Percentiles rank a stretch among this genome's conserved stretches.
Conservation (phyloP, 2,797 vertebrate species). For the Enteromius argenteus region DNA sequence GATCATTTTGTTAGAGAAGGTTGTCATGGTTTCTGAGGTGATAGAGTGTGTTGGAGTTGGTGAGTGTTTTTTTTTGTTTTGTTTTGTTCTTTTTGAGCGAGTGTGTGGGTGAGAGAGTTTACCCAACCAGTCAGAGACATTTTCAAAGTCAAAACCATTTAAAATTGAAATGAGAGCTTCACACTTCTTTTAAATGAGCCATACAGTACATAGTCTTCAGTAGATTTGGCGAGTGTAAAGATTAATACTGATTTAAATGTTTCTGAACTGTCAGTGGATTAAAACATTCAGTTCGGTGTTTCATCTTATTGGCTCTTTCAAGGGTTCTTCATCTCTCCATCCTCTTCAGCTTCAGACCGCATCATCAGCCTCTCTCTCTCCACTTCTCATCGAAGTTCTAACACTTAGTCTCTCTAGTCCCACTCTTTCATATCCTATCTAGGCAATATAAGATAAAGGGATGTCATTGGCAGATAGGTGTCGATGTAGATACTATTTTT, state of each 20-base stretch:
- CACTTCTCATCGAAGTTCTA: conserved; percentile 61
- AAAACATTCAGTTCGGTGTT: not conserved
- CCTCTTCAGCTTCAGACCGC: not conserved
- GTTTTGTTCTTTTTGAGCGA: not conserved
- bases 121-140: conserved; percentile 17
- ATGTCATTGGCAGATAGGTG: conserved; percentile 9
- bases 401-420: conserved; percentile 14
- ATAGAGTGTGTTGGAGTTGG: conserved; percentile 27
- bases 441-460: conserved; percentile 28
- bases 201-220: not conserved
- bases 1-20: conserved; percentile 44
- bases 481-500: conserved; percentile 20
- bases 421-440: conserved; percentile 37
- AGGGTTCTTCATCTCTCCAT: not conserved
- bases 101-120: conserved; percentile 30
- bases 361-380: not conserved
- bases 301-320: not conserved
- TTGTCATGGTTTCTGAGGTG: conserved; percentile 45
- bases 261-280: not conserved
- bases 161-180: conserved; percentile 33
- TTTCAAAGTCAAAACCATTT: conserved; percentile 26
- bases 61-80: not conserved
- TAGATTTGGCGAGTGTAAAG: not conserved
- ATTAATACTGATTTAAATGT: not conserved
- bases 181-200: conserved; percentile 1